Evolutionary conservation across 23 tunicate species (phyloP).

Genomic region (Clavelina lepadiformis): DNA sequence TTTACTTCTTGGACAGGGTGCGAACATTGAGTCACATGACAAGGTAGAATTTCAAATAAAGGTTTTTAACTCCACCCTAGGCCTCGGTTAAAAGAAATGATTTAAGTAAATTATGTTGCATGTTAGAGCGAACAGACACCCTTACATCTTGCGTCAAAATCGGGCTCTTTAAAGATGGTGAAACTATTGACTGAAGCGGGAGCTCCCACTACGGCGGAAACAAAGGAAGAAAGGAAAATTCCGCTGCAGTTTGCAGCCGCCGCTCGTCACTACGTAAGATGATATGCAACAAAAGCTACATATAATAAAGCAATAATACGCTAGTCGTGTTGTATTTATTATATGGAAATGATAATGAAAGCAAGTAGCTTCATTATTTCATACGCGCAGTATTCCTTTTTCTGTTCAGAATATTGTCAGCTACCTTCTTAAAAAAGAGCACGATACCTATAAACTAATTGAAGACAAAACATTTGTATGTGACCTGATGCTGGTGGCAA

Average conservation of each 20-base stretch:
- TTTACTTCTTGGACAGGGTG: conserved; percentile 75
- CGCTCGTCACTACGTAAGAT: conserved; percentile 63
- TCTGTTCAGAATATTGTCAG: conserved; percentile 75
- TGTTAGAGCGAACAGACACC: conserved; percentile 68
- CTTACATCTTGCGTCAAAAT: conserved; percentile 77
- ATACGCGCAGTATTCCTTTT: neutral
- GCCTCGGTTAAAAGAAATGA: neutral
- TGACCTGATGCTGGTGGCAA: conserved; percentile 76
- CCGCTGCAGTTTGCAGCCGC: conserved; percentile 80
- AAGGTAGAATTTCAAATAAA: conserved; percentile 29
- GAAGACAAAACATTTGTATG: conserved; percentile 80
- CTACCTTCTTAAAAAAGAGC: conserved; percentile 52
- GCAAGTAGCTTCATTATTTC: neutral
- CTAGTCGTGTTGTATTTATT: neutral
- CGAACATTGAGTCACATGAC: conserved; percentile 57
- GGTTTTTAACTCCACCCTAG: neutral
- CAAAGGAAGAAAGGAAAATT: conserved; percentile 49
- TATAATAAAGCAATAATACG: neutral
- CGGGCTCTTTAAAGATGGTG: conserved; percentile 82
- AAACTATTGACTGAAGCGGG: conserved; percentile 68
- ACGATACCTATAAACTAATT: conserved; percentile 67
- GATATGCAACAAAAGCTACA: neutral
- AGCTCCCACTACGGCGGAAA: conserved; percentile 47
- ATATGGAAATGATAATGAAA: neutral
- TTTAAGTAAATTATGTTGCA: neutral